Conservation (phyloP, 2,888 invertebrate genomes). For the Hyppa rectilinea region DNA sequence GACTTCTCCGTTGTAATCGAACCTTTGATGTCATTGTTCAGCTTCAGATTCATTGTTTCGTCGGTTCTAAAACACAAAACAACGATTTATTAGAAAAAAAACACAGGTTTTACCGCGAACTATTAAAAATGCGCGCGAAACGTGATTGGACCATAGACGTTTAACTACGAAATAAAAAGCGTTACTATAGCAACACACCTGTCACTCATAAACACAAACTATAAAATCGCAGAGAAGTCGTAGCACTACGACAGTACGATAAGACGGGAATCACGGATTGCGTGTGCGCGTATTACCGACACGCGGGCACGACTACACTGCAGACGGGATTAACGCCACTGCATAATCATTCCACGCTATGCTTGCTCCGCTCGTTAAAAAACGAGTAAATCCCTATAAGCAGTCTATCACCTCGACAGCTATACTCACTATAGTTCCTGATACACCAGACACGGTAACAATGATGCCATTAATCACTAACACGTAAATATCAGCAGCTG, state of each 20-base stretch:
- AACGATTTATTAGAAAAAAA: constrained; percentile 36
- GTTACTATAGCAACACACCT: constrained; percentile 69
- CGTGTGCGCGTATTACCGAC: constrained; percentile 77
- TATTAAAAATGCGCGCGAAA: constrained; percentile 18
- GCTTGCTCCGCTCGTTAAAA: constrained; percentile 82
- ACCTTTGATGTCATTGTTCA: constrained; percentile 83
- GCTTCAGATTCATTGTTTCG: constrained; percentile 84
- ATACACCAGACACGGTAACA: constrained; percentile 75
- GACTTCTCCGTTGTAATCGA: constrained; percentile 75
- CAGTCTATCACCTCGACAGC: constrained; percentile 67
- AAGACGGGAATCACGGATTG: constrained; percentile 48
- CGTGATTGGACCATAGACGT: no score
- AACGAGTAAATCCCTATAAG: constrained; percentile 67
- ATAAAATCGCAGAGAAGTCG: constrained; percentile 12
- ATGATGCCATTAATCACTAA: constrained; percentile 85
- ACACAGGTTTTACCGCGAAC: neutral
- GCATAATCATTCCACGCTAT: constrained; percentile 82
- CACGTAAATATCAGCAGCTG: constrained; percentile 84
- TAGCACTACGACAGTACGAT: constrained; percentile 28
- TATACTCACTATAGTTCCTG: constrained; percentile 55
- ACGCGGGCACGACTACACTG: constrained; percentile 78
- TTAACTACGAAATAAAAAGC: neutral
- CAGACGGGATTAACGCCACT: constrained; percentile 77
- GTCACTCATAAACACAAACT: constrained; percentile 74
- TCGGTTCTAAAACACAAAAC: constrained; percentile 70